These are phyloP conservation scores for Aurelia sp. DNA, from an alignment of 30 jellyfish, hydroid and myxozoan species.

Conservation along the genomic window DNA sequence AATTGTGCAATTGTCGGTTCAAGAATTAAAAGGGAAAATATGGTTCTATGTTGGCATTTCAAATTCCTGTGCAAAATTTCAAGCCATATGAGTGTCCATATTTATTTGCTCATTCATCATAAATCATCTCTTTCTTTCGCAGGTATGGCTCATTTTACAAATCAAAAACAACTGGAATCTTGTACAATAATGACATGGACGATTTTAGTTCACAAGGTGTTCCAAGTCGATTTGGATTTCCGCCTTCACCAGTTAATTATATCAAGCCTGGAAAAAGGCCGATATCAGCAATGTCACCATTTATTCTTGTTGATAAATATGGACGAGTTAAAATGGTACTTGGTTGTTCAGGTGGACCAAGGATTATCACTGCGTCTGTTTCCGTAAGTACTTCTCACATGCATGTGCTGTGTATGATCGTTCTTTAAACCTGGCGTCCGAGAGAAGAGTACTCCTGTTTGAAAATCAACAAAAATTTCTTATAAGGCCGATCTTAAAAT, in stretches of 20 bases:
- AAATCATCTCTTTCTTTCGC: too few species aligned
- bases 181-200: slow-evolving; percentile 95
- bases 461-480: too few species aligned
- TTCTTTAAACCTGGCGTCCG: neutral
- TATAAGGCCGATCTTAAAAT: too few species aligned
- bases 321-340: slow-evolving; percentile 90
- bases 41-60: too few species aligned
- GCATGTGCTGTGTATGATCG: neutral
- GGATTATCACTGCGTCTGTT: slow-evolving; percentile 90
- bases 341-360: slow-evolving; percentile 98
- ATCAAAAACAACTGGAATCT: slow-evolving; percentile 88
- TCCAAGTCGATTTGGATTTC: slow-evolving; percentile 82
- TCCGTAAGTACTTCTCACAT: slow-evolving; percentile 48
- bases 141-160: slow-evolving; percentile 95
- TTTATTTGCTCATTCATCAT: too few species aligned
- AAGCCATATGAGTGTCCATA: too few species aligned
- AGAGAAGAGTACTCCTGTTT: too few species aligned
- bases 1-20: too few species aligned
- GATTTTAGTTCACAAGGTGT: slow-evolving; percentile 92
- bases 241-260: slow-evolving; percentile 85
- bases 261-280: slow-evolving; percentile 93
- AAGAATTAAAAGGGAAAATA: too few species aligned
- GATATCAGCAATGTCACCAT: slow-evolving; percentile 95
- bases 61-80: too few species aligned
- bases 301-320: slow-evolving; percentile 75